Evolutionary conservation across 2,888 invertebrate genomes (phyloP), one percentile per base, ranked within the genome.

Genomic region (Apodemia mormo): DNA sequence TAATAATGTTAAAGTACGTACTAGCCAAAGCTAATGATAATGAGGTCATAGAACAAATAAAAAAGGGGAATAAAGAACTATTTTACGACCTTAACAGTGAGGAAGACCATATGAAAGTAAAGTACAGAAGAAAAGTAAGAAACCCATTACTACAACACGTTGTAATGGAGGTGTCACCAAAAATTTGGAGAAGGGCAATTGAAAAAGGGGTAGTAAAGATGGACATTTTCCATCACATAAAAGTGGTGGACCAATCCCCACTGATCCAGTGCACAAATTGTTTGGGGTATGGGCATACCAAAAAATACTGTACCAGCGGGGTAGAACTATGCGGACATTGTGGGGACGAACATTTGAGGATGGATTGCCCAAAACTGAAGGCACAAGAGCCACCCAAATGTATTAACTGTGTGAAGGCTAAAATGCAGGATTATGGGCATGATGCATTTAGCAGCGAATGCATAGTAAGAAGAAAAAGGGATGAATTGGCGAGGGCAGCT

Each of bases 221-320:
- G 43, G 9, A 43, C 8, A 9, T 9, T 9, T 43, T 73, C 1
- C 67, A 68, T 6, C 9, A 65, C 10, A 30, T 67, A n/a, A 10
- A 10, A 8, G 68, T 71, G 1, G 37, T n/a, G 14, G 73, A 73
- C 29, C 71, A 70, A 8, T 66, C 67, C 0, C 71, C 69, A 4
- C 69, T 76, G 8, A 69, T 75, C 3, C 76, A 75, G 52, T 77
- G 77, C 71, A 67, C 75, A 0, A 33, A 37, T 2, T 77, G 77
- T 66, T 65, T 76, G 1, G 74, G 72, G 0, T 76, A 70, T 10
- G 75, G 75, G 0, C 76, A 76, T 22, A 56, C 71, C 0, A 68
- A 29, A 29, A 22, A 70, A 5, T 65, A 68, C 54, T 76, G 77
- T 68, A 71, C 14, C 0, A 72, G 73, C 5, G 9, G 33, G 14